Conservation (phyloP, 2,797 vertebrate species). For the Syngnathus rostellatus region DNA sequence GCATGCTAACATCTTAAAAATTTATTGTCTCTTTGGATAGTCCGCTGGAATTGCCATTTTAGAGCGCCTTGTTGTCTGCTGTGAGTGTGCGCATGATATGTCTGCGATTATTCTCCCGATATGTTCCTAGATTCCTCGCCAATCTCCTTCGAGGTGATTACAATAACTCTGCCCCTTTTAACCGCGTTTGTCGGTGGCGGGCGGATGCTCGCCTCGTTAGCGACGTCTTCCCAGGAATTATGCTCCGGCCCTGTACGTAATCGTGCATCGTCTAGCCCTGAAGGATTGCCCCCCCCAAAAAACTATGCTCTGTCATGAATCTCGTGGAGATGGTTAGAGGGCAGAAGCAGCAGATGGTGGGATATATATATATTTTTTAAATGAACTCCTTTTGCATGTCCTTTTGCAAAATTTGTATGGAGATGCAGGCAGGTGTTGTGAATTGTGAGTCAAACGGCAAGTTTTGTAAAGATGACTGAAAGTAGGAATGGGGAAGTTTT, state of each 20-base stretch:
- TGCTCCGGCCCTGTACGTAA: conserved; percentile 39
- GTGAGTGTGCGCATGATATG: too few relatives aligned
- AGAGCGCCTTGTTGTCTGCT: background rate
- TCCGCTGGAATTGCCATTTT: background rate
- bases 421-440: conserved; percentile 23
- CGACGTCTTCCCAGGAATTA: conserved; percentile 34
- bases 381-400: conserved; percentile 45
- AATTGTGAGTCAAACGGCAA: background rate
- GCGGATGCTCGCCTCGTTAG: background rate
- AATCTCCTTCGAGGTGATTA: conserved; percentile 32
- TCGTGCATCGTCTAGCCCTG: conserved; percentile 27
- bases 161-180: conserved; percentile 10
- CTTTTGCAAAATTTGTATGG: conserved; percentile 14
- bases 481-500: background rate
- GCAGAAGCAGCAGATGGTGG: conserved; percentile 43
- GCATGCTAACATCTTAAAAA: too few relatives aligned
- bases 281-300: conserved; percentile 25
- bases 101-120: conserved; percentile 15
- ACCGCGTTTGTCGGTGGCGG: too few relatives aligned
- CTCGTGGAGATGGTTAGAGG: conserved; percentile 25
- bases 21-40: background rate
- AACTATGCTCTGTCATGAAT: conserved; percentile 30
- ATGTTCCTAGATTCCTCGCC: conserved; percentile 24
- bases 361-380: conserved; percentile 8
- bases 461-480: background rate